A percentile compares a stretch with the other conserved stretches of the same genome.
phyloP scores from a whole-genome alignment of 2,888 invertebrate species.

The Eupithecia pulchellata region DNA sequence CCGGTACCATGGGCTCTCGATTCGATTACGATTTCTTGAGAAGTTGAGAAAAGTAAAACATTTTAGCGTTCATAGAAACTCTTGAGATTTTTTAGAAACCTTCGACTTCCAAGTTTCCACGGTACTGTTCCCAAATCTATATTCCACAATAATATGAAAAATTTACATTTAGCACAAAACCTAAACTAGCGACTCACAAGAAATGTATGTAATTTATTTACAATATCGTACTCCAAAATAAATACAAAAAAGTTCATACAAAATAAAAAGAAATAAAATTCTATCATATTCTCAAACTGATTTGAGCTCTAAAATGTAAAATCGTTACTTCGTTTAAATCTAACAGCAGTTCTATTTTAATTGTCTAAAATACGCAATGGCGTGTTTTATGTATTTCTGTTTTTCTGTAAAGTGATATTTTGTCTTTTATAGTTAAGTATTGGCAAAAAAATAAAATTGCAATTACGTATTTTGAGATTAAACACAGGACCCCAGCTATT shows the following conservation, averaged over 20 bases:
- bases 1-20: constrained; percentile 24
- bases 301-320: not conserved
- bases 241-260: not conserved
- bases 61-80: not conserved
- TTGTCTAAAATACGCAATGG: too few relatives aligned
- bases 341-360: not conserved
- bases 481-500: too few relatives aligned
- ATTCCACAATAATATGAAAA: too few relatives aligned
- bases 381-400: too few relatives aligned
- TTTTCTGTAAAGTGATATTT: too few relatives aligned
- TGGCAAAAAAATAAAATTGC: too few relatives aligned
- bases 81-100: not conserved
- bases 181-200: not conserved
- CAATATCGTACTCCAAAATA: not conserved
- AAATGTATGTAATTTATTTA: too few relatives aligned
- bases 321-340: not conserved
- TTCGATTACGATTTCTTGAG: constrained; percentile 15
- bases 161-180: not conserved
- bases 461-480: too few relatives aligned
- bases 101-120: not conserved
- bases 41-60: constrained; percentile 4
- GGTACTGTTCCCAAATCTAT: not conserved
- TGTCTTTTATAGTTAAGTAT: too few relatives aligned
- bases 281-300: too few relatives aligned
- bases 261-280: not conserved